A percentile compares a stretch with the other conserved stretches of the same genome.
Conservation (phyloP, 2,888 invertebrate species). For the Hirtodrosophila duncani region DNA sequence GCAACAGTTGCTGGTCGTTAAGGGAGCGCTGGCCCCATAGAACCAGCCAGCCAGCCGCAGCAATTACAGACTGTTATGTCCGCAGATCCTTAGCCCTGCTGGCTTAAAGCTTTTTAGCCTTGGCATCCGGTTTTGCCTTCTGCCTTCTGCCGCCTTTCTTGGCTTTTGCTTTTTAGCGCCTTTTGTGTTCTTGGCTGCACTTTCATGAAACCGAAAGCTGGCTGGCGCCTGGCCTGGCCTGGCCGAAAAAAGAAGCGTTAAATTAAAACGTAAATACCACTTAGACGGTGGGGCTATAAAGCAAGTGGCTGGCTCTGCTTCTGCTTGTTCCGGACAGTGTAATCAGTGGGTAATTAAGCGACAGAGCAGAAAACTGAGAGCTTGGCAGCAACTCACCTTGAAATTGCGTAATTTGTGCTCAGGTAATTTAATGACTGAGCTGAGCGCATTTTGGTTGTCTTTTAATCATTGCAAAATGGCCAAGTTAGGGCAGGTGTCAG, state of each 20-base stretch:
- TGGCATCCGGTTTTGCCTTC: conserved; percentile 47
- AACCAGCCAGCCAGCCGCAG: too few relatives aligned
- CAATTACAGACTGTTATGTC: conserved; percentile 63
- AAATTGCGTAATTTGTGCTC: conserved; percentile 62
- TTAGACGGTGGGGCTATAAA: conserved; percentile 69
- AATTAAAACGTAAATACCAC: conserved; percentile 76
- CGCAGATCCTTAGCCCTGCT: conserved; percentile 27
- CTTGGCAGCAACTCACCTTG: conserved; percentile 45
- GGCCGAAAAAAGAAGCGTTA: conserved; percentile 67
- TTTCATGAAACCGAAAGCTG: conserved; percentile 68
- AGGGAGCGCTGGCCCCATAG: conserved; percentile 37
- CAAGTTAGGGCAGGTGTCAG: too few relatives aligned
- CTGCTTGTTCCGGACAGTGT: conserved; percentile 33
- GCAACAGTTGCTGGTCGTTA: conserved; percentile 37
- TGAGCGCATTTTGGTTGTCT: too few relatives aligned
- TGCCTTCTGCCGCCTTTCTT: conserved; percentile 10
- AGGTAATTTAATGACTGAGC: conserved; percentile 51
- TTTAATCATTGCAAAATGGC: too few relatives aligned
- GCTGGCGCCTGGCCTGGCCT: conserved; percentile 22
- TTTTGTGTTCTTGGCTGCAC: conserved; percentile 42
- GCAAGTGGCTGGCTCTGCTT: conserved; percentile 50
- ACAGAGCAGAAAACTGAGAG: conserved; percentile 46
- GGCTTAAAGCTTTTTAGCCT: conserved; percentile 55
- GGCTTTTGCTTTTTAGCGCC: conserved; percentile 23
- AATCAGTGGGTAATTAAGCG: conserved; percentile 69